Percentiles rank a stretch among this genome's conserved stretches.
Evolutionary conservation across 1,140 invertebrate species (phyloP).

Genomic region (Drosophila melanogaster): Release_6_plus_ISO1_MT NT_033777.3:14365001-14365500

Average conservation of each 20-base stretch:
- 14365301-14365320: slow-evolving; percentile 38
- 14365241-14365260: no score
- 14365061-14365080: slow-evolving; percentile 49
- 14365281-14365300: slow-evolving; percentile 39
- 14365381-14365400: slow-evolving; percentile 59
- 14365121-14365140: slow-evolving; percentile 38
- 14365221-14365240: slow-evolving; percentile 60
- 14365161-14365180: slow-evolving; percentile 61
- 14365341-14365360: slow-evolving; percentile 63
- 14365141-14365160: slow-evolving; percentile 47
- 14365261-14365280: neutral
- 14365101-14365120: slow-evolving; percentile 69
- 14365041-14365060: slow-evolving; percentile 59
- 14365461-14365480: slow-evolving; percentile 52
- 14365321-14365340: slow-evolving; percentile 45
- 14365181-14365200: slow-evolving; percentile 60
- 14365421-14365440: slow-evolving; percentile 55
- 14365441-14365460: slow-evolving; percentile 64
- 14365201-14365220: slow-evolving; percentile 58
- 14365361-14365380: slow-evolving; percentile 52
- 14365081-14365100: slow-evolving; percentile 56
- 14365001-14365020: slow-evolving; percentile 34
- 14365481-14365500: slow-evolving; percentile 17
- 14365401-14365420: slow-evolving; percentile 82
- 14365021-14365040: slow-evolving; percentile 37